Evolutionary conservation across 2,888 invertebrate species (phyloP), one percentile per base, ranked within the genome.

Genomic region (Acleris literana): DNA sequence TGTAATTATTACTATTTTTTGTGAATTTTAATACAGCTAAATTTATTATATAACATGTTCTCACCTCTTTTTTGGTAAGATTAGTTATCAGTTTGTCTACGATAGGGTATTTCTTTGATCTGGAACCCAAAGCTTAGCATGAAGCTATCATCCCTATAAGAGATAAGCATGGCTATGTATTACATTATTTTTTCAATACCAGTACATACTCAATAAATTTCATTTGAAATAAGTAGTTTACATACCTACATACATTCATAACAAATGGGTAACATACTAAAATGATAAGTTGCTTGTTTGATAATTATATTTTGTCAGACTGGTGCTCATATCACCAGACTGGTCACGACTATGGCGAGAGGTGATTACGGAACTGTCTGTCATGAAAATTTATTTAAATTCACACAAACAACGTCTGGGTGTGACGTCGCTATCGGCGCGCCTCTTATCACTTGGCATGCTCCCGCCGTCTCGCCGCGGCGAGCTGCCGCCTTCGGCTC

Each of bases 401-500:
- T 91, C 90, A 91, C 91, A 91, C 91, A 92, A 92, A 92, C 91
- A 92, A 88, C 91, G 92, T 92, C 92, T 92, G 92, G 92, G 91
- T 87, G 90, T 92, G 92, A 92, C 92, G 92, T 92, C 84, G 90
- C 88, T 91, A 92, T 92, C 92, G 91, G 90, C 88, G 88, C 91
- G 89, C 88, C 86, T 90, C 91, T 92, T 92, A 92, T 92, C 92
- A 92, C 91, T 92, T 92, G 92, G 92, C 92, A 92, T 89, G 91
- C 87, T 91, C 88, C 85, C 89, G 86, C 84, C 84, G 90, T 89
- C 90, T 88, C 88, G 88, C 83, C 82, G 82, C 81, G 61, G 46
- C 22, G 44, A 51, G 61, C 60, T 56, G 51, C 63, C 80, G 84
- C 82, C 84, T 83, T 83, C 83, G 83, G 85, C 85, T 84, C 85